Conservation (phyloP, 2,888 invertebrate species). For the Zootermopsis nevadensis region DNA sequence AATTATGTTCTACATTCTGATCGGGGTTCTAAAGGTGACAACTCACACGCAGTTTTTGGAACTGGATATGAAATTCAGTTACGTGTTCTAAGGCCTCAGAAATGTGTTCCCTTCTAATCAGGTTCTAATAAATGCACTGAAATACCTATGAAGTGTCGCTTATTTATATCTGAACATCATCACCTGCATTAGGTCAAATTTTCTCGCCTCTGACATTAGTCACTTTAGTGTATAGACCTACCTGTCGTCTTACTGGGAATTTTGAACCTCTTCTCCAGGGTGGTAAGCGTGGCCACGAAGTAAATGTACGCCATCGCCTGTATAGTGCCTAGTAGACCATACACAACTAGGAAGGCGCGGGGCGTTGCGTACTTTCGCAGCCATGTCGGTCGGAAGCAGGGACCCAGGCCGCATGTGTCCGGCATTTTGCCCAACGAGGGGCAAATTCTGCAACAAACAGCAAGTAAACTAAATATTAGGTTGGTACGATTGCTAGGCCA, state of each 20-base stretch:
- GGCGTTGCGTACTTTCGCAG: slow-evolving; percentile 70
- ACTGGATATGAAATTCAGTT: no score
- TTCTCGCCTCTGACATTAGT: neutral
- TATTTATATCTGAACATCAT: no score
- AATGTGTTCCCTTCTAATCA: no score
- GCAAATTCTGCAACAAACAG: neutral
- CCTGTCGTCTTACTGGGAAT: slow-evolving; percentile 76
- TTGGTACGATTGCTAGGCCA: no score
- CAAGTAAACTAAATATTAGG: no score
- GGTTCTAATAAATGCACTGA: no score
- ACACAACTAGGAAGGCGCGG: slow-evolving; percentile 70
- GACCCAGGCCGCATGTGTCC: slow-evolving; percentile 65
- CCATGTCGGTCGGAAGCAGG: slow-evolving; percentile 70
- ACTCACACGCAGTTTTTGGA: no score
- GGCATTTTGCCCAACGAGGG: slow-evolving; percentile 39
- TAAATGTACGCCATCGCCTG: slow-evolving; percentile 76
- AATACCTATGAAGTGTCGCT: no score
- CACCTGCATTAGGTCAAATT: no score
- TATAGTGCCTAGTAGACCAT: slow-evolving; percentile 72
- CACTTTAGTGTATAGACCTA: slow-evolving; percentile 58
- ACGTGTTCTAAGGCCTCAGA: no score
- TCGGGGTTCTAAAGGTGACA: no score
- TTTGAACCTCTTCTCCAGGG: slow-evolving; percentile 75
- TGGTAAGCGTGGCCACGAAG: slow-evolving; percentile 73
- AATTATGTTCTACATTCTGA: no score